Evolutionary conservation across 1,140 invertebrate genomes (phyloP).

Genomic region (Heterodera schachtii): DNA sequence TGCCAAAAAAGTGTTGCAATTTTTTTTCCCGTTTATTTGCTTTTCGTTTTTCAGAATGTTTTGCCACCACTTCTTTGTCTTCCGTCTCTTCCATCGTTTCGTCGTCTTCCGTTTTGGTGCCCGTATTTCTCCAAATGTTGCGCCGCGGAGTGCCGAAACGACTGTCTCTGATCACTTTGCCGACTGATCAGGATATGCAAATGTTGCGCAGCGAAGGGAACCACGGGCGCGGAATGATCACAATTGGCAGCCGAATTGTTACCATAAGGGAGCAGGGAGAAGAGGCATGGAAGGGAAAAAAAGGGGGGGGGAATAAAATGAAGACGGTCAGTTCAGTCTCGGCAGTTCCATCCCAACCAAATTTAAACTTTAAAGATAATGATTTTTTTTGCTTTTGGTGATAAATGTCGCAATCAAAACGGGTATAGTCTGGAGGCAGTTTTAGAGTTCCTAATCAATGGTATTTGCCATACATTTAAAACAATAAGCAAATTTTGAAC

Average conservation of each 20-base stretch:
- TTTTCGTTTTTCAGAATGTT: constrained; percentile 7
- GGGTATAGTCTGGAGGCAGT: too few relatives aligned
- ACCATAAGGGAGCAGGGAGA: not conserved
- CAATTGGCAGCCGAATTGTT: not conserved
- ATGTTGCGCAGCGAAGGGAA: not conserved
- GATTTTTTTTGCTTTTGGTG: too few relatives aligned
- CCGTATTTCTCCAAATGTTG: constrained; percentile 25
- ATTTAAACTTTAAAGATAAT: too few relatives aligned
- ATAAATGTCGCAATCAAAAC: too few relatives aligned
- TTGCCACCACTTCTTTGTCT: not conserved
- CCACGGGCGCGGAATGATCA: not conserved
- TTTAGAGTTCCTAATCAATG: not conserved
- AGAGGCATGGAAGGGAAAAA: not conserved
- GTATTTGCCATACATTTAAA: not conserved
- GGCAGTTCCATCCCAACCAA: too few relatives aligned
- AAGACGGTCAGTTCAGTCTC: too few relatives aligned
- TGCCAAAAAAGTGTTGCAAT: too few relatives aligned
- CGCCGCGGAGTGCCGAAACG: constrained; percentile 34
- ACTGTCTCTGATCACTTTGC: constrained; percentile 36
- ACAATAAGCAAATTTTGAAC: too few relatives aligned
- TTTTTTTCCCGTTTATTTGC: too few relatives aligned
- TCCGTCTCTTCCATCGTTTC: not conserved
- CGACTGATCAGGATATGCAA: constrained; percentile 31
- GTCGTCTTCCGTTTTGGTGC: constrained; percentile 17
- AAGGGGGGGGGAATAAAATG: too few relatives aligned